Evolutionary conservation across 64 coral and sea anemone genomes (phyloP), one percentile per base, ranked within the genome.

Genomic region (Hydrozoanthus tunicans): DNA sequence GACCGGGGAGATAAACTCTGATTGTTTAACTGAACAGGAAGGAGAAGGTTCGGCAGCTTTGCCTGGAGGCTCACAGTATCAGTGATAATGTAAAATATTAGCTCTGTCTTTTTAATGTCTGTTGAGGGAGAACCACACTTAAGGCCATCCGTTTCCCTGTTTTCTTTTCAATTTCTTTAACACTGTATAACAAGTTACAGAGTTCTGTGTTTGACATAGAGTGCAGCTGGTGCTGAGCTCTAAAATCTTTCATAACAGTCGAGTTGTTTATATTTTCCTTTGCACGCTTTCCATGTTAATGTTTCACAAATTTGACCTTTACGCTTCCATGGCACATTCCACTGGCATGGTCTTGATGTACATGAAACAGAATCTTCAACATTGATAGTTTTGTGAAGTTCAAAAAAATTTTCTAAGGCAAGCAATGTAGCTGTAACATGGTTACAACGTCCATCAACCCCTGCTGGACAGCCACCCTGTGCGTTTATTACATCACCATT

Each of bases 391-490:
- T 61, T 12, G 25, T 7, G 25, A 14, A 17, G 23, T 67, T 86
- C 25, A 27, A 51, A 64, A 52, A 62, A 78, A 9, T 26, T 23
- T 57, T 77, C 74, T 4, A 78, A 6, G 4, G 74, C 23, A 90
- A 90, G 53, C 25, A 83, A 3, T 64, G 80, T 82, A 77, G 81
- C 63, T 70, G 61, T 66, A 3, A 92, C 64, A 64, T 91, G 89
- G 23, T 94, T 94, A 78, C 89, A 91, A 51, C 89, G 12, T 9
- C 81, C 89, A 91, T 94, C 93, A 27, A 86, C 62, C 9, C 89
- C 93, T 62, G 89, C 89, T 14, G 89, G 93, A 43, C 93, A 94
- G 3, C 74, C 56, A 73, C 62, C 75, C 5, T 54, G 56, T 9
- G 89, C 89, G 51, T 56, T 85, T 2, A 84, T 2, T 3, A 78